phyloP scores from a whole-genome alignment of 1,140 invertebrate genomes.

The Aethina tumida region DNA sequence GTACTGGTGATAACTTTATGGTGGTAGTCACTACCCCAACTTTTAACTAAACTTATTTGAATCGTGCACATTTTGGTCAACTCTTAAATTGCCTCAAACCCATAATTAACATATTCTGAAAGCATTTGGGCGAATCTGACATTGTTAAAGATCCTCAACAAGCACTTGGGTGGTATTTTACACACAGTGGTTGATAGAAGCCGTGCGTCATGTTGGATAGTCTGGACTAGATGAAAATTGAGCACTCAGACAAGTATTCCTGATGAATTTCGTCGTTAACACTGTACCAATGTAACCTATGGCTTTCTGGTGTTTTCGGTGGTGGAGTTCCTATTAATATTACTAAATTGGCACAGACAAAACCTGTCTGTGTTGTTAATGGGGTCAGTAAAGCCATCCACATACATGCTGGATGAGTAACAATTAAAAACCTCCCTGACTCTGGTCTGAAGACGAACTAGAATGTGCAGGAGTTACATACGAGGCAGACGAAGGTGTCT shows the following conservation, averaged over 20 bases:
- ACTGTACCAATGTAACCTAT: constrained; percentile 95
- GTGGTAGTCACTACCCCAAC: too few relatives aligned
- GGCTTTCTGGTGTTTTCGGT: constrained; percentile 91
- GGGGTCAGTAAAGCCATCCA: constrained; percentile 95
- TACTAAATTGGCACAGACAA: constrained; percentile 89
- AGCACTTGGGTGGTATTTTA: constrained; percentile 86
- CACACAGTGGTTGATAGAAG: constrained; percentile 92
- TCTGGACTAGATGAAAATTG: constrained; percentile 91
- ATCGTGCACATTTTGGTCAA: constrained; percentile 97
- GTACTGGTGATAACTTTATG: too few relatives aligned
- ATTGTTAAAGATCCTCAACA: constrained; percentile 94
- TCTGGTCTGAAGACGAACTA: constrained; percentile 64
- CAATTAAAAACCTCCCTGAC: constrained; percentile 93
- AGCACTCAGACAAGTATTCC: constrained; percentile 86
- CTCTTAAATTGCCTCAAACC: constrained; percentile 92
- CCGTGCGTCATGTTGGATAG: constrained; percentile 94
- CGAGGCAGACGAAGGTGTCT: constrained; percentile 88
- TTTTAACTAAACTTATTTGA: constrained; percentile 93
- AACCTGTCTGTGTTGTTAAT: constrained; percentile 87
- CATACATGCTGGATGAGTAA: constrained; percentile 77
- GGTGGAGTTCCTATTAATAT: constrained; percentile 93
- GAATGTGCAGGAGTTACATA: too few relatives aligned
- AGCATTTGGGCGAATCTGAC: constrained; percentile 88
- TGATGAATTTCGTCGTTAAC: constrained; percentile 97
- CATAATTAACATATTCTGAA: constrained; percentile 74